phyloP scores from a whole-genome alignment of 1,140 invertebrate species.

The Thaumatotibia leucotreta region DNA sequence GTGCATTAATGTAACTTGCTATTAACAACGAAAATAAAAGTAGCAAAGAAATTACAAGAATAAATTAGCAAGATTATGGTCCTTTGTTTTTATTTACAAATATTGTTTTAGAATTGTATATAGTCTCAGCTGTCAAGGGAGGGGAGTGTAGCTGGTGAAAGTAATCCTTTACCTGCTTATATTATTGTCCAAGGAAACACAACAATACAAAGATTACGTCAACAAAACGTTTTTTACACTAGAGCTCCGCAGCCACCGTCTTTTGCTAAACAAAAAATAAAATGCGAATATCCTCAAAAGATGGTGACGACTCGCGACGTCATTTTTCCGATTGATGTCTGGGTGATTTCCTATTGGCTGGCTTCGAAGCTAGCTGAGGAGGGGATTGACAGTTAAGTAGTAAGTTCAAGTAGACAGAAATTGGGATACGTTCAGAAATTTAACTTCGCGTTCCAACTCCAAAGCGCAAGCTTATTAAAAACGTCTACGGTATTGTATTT shows the following conservation, averaged over 20 bases:
- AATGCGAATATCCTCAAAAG: slow-evolving; percentile 1
- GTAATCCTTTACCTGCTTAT: not conserved
- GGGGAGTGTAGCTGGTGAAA: slow-evolving; percentile 40
- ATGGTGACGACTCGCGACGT: slow-evolving; percentile 12
- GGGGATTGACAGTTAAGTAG: slow-evolving; percentile 9
- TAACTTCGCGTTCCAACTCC: no score
- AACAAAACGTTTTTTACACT: not conserved
- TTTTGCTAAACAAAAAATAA: slow-evolving; percentile 5
- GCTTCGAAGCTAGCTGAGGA: not conserved
- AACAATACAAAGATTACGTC: not conserved
- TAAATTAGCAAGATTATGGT: not conserved
- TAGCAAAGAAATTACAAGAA: not conserved
- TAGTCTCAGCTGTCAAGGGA: slow-evolving; percentile 55
- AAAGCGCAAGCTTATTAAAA: no score
- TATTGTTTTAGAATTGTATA: slow-evolving; percentile 34
- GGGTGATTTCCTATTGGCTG: slow-evolving; percentile 7
- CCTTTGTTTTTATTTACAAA: slow-evolving; percentile 73
- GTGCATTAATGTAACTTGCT: not conserved
- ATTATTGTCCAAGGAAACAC: not conserved
- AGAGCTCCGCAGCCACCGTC: not conserved
- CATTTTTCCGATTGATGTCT: slow-evolving; percentile 11
- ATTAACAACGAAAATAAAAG: not conserved
- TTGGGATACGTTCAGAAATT: not conserved
- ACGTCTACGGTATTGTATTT: no score
- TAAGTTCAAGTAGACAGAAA: not conserved